Base-by-base conservation (phyloP, 1,140 invertebrate species). In the Philotrypesis tridentata region DNA sequence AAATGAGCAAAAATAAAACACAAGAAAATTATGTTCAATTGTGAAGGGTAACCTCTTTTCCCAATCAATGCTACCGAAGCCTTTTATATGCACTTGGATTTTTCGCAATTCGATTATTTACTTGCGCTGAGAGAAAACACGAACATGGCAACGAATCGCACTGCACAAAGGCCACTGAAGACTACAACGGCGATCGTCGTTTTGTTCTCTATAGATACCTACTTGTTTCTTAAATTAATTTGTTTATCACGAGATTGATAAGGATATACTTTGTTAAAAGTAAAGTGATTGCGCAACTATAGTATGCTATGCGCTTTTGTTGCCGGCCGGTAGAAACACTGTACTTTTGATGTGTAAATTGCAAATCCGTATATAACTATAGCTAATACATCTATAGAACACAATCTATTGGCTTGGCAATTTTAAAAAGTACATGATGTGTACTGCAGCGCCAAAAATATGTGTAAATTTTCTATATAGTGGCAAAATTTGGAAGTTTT, bases 41-140 rank as follows among this genome's bases (percentile, higher is more conserved):
- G 29, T 17, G 2, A 27, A 25, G 25, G 55, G 40, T 75, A 76
- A 48, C 43, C 63, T 79, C 77, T 23, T 82, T 60, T 81, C 68
- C 31, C 7, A 43, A 60, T 37, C 9, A 37, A 37, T 37, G 61
- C 23, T 76, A 21, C 29, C 43, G 27, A 43, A 23, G 63, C 14
- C 14, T 23, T 73, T 27, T 55, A 25, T 23, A 6, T n/a, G n/a
- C 12, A 4, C 7, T 25, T 31, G 60, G 61, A 70, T 71, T 76
- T 48, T 71, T 37, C 29, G 3, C 67, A 77, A 31, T 67, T 27
- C 61, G 14, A 37, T 29, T 63, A 80, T 85, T 88, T 88, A 88
- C 87, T 85, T 87, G 84, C 68, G 74, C 67, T 78, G 2, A 70
- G 71, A 33, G 74, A 84, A 76, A 86, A 68, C 27, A 82, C 43